Evolutionary conservation across 1,140 invertebrate genomes (phyloP).

Genomic region (Delia radicum): DNA sequence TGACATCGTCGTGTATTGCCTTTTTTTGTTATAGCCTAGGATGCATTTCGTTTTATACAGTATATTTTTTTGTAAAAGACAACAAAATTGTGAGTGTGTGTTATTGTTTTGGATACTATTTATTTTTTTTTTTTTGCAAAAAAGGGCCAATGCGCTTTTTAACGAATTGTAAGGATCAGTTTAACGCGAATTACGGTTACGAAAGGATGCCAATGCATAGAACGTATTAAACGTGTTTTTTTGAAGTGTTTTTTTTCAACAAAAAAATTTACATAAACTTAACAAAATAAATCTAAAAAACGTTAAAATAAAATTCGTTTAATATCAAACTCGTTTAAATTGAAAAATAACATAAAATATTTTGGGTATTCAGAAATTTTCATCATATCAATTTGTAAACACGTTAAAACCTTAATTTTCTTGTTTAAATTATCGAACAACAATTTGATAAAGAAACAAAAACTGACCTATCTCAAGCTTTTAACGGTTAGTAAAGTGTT

Average conservation of each 20-base stretch:
- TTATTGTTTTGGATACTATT: background rate
- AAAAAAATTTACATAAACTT: background rate
- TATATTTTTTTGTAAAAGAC: background rate
- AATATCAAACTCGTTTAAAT: background rate
- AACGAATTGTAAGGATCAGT: conserved; percentile 48
- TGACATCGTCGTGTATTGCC: background rate
- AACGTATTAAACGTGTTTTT: conserved; percentile 16
- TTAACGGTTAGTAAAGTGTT: conserved; percentile 12
- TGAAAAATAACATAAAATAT: background rate
- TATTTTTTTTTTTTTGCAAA: background rate
- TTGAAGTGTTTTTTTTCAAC: background rate
- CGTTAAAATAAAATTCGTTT: background rate
- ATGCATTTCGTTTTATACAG: background rate
- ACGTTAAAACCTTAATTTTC: background rate
- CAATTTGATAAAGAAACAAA: background rate
- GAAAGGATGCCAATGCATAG: conserved; percentile 45
- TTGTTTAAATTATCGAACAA: background rate
- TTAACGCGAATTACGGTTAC: conserved; percentile 55
- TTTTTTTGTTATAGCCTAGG: background rate
- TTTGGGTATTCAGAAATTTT: no score
- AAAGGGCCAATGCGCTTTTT: conserved; percentile 30
- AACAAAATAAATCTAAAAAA: background rate
- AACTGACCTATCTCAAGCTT: conserved; percentile 9
- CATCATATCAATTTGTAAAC: background rate
- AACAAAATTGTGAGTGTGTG: background rate